Base-by-base conservation (phyloP, 2,888 invertebrate genomes). In the Drosophila multiciliata region DNA sequence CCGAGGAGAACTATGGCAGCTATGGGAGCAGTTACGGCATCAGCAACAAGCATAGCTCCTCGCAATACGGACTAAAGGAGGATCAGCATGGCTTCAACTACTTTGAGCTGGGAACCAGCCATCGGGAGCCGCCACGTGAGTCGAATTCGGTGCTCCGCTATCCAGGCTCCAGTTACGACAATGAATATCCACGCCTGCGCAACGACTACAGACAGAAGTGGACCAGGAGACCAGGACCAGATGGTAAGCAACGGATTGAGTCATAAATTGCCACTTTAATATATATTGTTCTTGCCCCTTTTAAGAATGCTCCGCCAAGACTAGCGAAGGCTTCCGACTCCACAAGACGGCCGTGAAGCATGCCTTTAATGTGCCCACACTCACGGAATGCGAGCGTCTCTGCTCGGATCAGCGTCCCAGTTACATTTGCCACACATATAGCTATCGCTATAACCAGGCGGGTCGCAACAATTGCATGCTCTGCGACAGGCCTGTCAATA, bases 371-470 rank as follows among this genome's bases (percentile, higher is more conserved):
- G 96, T 96, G 1, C 94, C 95, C 1, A 95, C 95, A 20, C 94
- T 97, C 15, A 95, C 96, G 23, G 96, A 96, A 69, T 97, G 97
- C 90, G 97, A 97, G 82, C 93, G 95, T 0, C 94, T 96, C 11
- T 97, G 97, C 91, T 95, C 95, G 59, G 94, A 94, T 11, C 96
- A 96, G 91, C 94, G 94, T 1, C 73, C 83, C 64, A 95, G 95
- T 69, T 97, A 97, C 89, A 94, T 94, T 85, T 97, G 97, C 87
- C 95, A 95, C 35, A 96, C 96, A 0, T 97, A 96, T 79, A 96
- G 96, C 75, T 97, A 95, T 90, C 95, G 96, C 0, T 93, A 93
- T 60, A 82, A 92, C 93, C 95, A 91, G 67, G 90, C 85, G 17
- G 91, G 91, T 4, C 89, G 91, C 4, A 96, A 97, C 85, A 97